phyloP scores from a whole-genome alignment of 2,113 vertebrate genomes.

The Eulacestoma nigropectus region DNA sequence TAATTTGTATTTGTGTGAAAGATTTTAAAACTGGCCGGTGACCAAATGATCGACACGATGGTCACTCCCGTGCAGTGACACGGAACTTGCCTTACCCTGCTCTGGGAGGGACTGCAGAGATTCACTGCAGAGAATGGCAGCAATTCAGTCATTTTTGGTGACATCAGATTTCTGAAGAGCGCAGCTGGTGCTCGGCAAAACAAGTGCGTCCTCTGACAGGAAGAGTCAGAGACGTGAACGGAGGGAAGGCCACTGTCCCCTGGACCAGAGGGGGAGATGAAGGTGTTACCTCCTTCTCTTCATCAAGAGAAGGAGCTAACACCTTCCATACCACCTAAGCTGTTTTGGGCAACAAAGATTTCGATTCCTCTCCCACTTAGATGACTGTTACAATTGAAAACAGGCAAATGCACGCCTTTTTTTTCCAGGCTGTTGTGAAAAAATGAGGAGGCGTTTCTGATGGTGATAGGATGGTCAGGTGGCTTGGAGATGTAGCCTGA shows the following conservation, averaged over 20 bases:
- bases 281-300: not conserved
- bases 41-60: fast-evolving
- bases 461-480: not conserved
- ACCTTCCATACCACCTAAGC: not conserved
- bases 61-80: not conserved
- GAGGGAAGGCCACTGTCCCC: not conserved
- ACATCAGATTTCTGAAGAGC: not conserved
- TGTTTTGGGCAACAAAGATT: not conserved
- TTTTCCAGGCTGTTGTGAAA: not conserved
- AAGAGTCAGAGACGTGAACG: fast-evolving
- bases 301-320: not conserved
- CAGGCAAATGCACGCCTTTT: not conserved
- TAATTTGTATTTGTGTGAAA: not conserved
- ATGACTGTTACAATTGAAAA: not conserved
- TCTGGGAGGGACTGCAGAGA: fast-evolving
- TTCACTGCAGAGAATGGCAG: not conserved
- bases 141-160: not conserved
- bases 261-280: not conserved
- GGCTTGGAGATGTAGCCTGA: not conserved
- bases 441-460: not conserved
- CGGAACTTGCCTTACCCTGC: fast-evolving
- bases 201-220: fast-evolving
- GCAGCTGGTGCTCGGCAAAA: not conserved
- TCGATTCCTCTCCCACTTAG: not conserved
- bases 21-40: not conserved